Evolutionary conservation across 92 coral and sea anemone species (phyloP).

Genomic region (Actinostola sp.): DNA sequence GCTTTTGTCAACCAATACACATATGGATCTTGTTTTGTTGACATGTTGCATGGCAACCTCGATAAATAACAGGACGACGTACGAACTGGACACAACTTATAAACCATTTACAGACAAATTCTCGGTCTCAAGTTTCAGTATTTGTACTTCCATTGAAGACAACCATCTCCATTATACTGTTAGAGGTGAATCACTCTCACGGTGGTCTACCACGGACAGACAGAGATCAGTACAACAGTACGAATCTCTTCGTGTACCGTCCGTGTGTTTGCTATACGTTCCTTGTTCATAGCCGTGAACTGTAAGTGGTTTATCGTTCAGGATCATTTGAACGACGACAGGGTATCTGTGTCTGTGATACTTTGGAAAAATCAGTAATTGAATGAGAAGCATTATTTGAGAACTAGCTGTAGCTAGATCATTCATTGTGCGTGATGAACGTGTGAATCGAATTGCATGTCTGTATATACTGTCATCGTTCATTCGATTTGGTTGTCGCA

Average conservation of each 20-base stretch:
- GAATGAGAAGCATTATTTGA: too few species aligned
- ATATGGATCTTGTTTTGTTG: conserved; percentile 18
- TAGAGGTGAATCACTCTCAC: background rate
- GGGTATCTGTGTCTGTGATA: background rate
- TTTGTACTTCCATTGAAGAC: background rate
- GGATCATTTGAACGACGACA: too few species aligned
- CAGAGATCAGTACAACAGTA: background rate
- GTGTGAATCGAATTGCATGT: background rate
- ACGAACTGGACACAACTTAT: background rate
- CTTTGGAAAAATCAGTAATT: background rate
- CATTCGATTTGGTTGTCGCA: background rate
- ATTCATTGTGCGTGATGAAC: background rate
- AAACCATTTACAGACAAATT: conserved; percentile 12
- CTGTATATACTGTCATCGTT: conserved; percentile 2
- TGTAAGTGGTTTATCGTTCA: too few species aligned
- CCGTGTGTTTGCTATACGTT: too few species aligned
- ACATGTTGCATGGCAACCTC: conserved; percentile 37
- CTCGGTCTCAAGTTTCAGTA: background rate
- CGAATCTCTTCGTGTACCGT: background rate
- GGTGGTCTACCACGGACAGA: background rate
- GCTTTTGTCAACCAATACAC: background rate
- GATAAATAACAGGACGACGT: background rate
- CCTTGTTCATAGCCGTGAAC: too few species aligned
- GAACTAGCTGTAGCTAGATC: background rate
- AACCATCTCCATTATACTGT: background rate